A percentile compares a stretch with the other conserved stretches of the same genome.
Evolutionary conservation across 2,113 vertebrate species (phyloP).

Genomic region (Nesogale talazaci): DNA sequence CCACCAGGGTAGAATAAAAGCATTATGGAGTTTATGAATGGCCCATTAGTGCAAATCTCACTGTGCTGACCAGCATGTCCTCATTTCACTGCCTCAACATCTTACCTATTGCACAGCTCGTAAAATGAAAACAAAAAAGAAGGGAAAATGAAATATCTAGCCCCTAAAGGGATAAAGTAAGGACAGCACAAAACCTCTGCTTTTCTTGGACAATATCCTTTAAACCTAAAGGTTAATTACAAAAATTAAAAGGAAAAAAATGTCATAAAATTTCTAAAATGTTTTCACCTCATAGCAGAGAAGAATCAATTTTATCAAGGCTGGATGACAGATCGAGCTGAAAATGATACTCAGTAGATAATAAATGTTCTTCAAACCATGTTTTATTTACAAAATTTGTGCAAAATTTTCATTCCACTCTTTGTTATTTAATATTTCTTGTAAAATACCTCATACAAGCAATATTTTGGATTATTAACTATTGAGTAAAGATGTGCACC

Average conservation of each 20-base stretch:
- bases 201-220: slow-evolving; percentile 19
- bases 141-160: slow-evolving; percentile 5
- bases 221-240: background rate
- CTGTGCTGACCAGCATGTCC: background rate
- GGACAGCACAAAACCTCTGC: background rate
- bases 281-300: background rate
- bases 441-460: background rate
- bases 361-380: background rate
- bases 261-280: background rate
- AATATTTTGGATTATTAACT: background rate
- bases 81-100: slow-evolving; percentile 11
- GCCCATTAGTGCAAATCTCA: slow-evolving; percentile 5
- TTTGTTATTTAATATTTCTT: background rate
- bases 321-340: background rate
- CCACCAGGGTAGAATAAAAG: background rate
- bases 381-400: background rate
- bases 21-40: background rate
- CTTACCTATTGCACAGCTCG: slow-evolving; percentile 24
- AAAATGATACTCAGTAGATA: background rate
- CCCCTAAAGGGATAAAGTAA: background rate
- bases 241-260: slow-evolving; percentile 17
- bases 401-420: background rate
- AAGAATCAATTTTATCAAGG: background rate
- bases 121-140: background rate
- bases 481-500: background rate